These are phyloP conservation scores for Zaprionus tsacasi DNA, from an alignment of 1,140 invertebrate genomes.

Conservation along the genomic window DNA sequence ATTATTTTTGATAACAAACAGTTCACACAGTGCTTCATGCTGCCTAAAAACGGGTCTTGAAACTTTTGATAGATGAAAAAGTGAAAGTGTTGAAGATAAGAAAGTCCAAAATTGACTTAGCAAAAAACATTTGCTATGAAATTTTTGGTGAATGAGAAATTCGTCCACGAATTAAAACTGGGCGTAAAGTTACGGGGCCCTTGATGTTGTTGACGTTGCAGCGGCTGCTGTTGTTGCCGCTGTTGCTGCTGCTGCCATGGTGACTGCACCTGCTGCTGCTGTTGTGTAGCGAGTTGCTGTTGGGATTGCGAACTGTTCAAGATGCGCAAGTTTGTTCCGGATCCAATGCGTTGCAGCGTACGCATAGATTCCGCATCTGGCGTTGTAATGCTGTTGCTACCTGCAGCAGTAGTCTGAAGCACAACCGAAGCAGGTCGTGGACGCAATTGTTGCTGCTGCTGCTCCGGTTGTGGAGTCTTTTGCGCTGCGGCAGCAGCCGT, in stretches of 20 bases:
- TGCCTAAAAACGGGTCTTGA: constrained; percentile 50
- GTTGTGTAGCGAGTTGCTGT: constrained; percentile 41
- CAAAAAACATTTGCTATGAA: constrained; percentile 84
- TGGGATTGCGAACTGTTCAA: constrained; percentile 66
- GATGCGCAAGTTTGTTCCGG: constrained; percentile 76
- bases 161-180: constrained; percentile 83
- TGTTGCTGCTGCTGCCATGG: constrained; percentile 43
- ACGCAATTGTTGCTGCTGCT: constrained; percentile 51
- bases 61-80: constrained; percentile 33
- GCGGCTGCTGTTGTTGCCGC: constrained; percentile 26
- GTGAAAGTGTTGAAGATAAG: neutral
- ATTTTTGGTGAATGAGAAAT: constrained; percentile 84
- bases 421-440: constrained; percentile 77
- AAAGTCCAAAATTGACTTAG: constrained; percentile 53
- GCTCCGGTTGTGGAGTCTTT: constrained; percentile 54
- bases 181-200: constrained; percentile 66
- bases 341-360: constrained; percentile 73
- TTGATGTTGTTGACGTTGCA: constrained; percentile 34
- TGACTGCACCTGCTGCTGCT: constrained; percentile 36
- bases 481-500: constrained; percentile 70
- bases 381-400: constrained; percentile 34
- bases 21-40: constrained; percentile 12
- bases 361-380: constrained; percentile 47
- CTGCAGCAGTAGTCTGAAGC: constrained; percentile 54
- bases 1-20: constrained; percentile 2